Percentiles rank a stretch among this genome's conserved stretches.
phyloP scores from a whole-genome alignment of 2,888 invertebrate genomes.

The Ceratothoa steindachneri region DNA sequence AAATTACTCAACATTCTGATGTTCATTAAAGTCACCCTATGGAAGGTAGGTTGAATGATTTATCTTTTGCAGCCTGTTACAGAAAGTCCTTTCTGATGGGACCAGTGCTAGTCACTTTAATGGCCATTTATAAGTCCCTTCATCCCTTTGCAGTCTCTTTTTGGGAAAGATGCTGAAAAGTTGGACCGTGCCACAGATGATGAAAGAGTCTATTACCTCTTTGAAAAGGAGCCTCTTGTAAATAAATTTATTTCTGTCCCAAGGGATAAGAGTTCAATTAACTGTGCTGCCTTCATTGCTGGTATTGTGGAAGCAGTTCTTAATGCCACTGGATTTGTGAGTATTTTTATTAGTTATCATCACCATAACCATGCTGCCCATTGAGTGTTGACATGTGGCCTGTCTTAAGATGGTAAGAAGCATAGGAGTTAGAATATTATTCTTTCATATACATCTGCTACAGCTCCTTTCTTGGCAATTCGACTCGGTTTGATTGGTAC shows the following conservation, averaged over 20 bases:
- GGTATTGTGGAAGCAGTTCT: conserved; percentile 96
- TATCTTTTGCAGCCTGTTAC: background rate
- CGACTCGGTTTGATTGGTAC: too few species aligned
- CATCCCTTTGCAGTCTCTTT: conserved; percentile 67
- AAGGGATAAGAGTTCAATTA: conserved; percentile 92
- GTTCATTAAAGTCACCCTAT: conserved; percentile 91
- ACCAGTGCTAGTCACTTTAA: too few species aligned
- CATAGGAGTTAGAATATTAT: background rate
- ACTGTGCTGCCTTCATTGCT: conserved; percentile 97
- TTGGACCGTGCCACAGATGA: conserved; percentile 98
- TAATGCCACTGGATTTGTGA: conserved; percentile 91
- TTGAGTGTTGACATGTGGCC: background rate
- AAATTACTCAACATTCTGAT: conserved; percentile 89
- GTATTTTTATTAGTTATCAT: too few species aligned
- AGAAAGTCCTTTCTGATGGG: background rate
- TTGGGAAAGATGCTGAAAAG: conserved; percentile 97
- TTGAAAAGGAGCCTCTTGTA: conserved; percentile 95
- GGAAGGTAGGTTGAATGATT: conserved; percentile 72
- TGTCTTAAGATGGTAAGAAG: background rate
- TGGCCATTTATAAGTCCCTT: too few species aligned
- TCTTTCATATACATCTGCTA: background rate
- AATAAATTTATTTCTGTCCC: conserved; percentile 97
- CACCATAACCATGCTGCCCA: background rate
- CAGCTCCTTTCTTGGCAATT: too few species aligned
- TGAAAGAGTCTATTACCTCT: conserved; percentile 94